Percentiles rank a stretch among this genome's conserved stretches.
These are phyloP conservation scores for Coleophora deauratella DNA, from an alignment of 2,888 invertebrate genomes.

Conservation along the genomic window DNA sequence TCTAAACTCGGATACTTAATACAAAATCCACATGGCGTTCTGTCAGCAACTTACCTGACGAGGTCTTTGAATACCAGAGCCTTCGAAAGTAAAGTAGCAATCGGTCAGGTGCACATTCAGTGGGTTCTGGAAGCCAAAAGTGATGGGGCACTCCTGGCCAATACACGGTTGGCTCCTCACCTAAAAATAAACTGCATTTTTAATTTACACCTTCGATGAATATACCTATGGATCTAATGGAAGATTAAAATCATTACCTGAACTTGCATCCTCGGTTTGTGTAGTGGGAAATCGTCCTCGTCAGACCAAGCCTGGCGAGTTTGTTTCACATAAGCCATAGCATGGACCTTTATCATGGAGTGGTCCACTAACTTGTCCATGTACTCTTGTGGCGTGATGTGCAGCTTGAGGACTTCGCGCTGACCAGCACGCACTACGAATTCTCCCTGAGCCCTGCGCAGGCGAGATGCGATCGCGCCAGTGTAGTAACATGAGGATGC, in stretches of 20 bases:
- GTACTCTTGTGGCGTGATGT: constrained; percentile 78
- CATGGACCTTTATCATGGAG: constrained; percentile 80
- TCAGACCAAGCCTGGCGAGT: constrained; percentile 84
- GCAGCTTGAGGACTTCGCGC: constrained; percentile 76
- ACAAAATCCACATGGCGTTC: neutral
- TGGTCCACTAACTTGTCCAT: constrained; percentile 81
- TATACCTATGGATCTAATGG: neutral
- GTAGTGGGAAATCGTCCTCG: constrained; percentile 81
- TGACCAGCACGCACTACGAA: constrained; percentile 76
- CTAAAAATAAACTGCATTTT: constrained; percentile 23
- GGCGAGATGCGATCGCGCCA: constrained; percentile 77
- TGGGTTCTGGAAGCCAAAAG: constrained; percentile 80
- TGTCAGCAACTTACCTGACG: constrained; percentile 51
- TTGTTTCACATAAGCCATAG: constrained; percentile 81
- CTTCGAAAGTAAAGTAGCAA: constrained; percentile 81
- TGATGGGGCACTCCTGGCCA: constrained; percentile 68
- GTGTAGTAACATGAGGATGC: constrained; percentile 81
- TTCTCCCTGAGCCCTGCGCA: constrained; percentile 76
- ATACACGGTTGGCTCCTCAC: constrained; percentile 65
- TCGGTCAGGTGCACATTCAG: constrained; percentile 76
- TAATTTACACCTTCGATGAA: neutral
- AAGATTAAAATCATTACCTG: constrained; percentile 52
- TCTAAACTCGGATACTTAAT: neutral
- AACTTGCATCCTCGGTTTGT: constrained; percentile 78
- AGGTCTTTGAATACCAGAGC: constrained; percentile 77